phyloP scores from a whole-genome alignment of 2,113 vertebrate genomes.

The Chloropsis hardwickii region DNA sequence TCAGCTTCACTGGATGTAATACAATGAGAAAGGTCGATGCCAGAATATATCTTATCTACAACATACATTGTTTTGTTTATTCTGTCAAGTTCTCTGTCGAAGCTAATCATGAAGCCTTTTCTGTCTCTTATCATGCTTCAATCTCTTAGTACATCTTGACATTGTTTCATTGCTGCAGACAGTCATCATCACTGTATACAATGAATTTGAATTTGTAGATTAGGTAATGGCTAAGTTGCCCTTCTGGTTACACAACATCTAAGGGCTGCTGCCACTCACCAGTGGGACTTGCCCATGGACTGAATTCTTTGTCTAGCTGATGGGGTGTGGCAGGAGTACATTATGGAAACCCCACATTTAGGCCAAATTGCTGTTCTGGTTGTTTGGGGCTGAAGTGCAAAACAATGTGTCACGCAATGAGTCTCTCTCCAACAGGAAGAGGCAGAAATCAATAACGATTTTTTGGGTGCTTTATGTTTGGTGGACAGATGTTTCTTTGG shows the following conservation, averaged over 20 bases:
- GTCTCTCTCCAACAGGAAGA: not conserved
- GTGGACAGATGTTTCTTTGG: not conserved
- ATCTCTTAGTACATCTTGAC: not conserved
- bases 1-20: not conserved
- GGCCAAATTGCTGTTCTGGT: not conserved
- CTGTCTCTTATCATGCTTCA: not conserved
- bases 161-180: not conserved
- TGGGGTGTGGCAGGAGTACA: not conserved
- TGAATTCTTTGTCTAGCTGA: not conserved
- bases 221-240: not conserved
- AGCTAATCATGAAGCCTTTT: not conserved
- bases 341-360: not conserved
- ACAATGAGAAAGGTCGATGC: not conserved
- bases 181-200: not conserved
- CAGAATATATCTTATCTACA: not conserved
- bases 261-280: not conserved
- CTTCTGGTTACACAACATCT: not conserved
- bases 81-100: not conserved
- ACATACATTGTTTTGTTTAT: not conserved
- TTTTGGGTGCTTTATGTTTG: not conserved
- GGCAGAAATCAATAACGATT: not conserved
- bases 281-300: not conserved
- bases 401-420: fast-evolving
- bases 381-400: not conserved
- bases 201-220: not conserved